Base-by-base conservation (phyloP, 2,797 vertebrate genomes). In the Darevskia nairensis region DNA sequence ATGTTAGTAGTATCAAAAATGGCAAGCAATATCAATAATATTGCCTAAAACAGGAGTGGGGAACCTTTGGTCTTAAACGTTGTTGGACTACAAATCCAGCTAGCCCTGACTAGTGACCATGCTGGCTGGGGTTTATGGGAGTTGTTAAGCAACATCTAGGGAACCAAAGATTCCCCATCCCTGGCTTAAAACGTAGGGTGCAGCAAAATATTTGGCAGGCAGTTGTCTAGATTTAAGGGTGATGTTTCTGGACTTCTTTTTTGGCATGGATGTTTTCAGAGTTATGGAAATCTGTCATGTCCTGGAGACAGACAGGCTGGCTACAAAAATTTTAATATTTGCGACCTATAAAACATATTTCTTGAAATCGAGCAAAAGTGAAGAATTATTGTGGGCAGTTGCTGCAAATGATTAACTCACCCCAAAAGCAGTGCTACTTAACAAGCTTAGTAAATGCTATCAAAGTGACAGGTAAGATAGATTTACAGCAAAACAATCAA, bases 401-500 rank as follows among this genome's bases (percentile, higher is more conserved):
- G 91, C 66, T 46, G 7, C 32, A 29, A 81, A 82, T 35, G 35
- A 72, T 88, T 25, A 15, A n/a, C 81, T 6, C 21, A 8, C 21
- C 66, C 19, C 0, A 0, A 64, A 55, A 80, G 41, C 29, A 89
- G n/a, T 71, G 3, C 3, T 81, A 90, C 83, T 90, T 41, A 64
- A 44, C 61, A 64, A 4, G 2, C 61, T 84, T 69, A 88, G 3
- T 83, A 89, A 75, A 32, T 80, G 6, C 13, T 84, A 0, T 72
- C 10, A 78, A 50, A 72, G 50, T 32, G 75, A 10, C 3, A 76
- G 29, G 11, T 84, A 89, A 89, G 17, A 44, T 35, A 88, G 17
- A 44, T 35, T 21, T 91, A 25, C 72, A 61, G 39, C 17, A 77
- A 92, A 88, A 27, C 81, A 93, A 46, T 82, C 8, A 84, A 90